A percentile compares a stretch with the other conserved stretches of the same genome.
Evolutionary conservation across 2,797 vertebrate species (phyloP).

Genomic region (Enteromius treurensis): DNA sequence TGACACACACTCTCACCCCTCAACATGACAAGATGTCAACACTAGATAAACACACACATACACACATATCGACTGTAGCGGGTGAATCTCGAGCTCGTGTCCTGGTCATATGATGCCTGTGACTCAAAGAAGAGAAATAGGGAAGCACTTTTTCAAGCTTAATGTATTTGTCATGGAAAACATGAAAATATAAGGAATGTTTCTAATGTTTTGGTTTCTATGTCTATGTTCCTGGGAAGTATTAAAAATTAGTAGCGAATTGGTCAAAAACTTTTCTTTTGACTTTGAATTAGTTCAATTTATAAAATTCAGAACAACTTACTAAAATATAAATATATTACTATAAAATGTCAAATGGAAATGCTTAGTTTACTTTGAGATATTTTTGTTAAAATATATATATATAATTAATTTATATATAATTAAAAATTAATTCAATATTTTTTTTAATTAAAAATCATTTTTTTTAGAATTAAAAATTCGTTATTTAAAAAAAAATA

Average conservation of each 20-base stretch:
- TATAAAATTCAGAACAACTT: too few species aligned
- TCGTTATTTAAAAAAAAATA: too few species aligned
- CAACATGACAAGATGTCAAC: conserved; percentile 1
- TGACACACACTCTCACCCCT: neutral
- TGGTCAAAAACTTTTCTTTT: neutral
- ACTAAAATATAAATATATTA: neutral
- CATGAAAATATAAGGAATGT: neutral
- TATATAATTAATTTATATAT: too few species aligned
- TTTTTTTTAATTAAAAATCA: too few species aligned
- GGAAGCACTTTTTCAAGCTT: too few species aligned
- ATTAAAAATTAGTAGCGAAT: neutral
- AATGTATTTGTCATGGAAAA: neutral
- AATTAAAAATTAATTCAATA: too few species aligned
- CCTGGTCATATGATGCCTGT: conserved; percentile 1
- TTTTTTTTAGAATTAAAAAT: too few species aligned
- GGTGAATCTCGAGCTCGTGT: conserved; percentile 6
- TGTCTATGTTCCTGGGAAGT: neutral
- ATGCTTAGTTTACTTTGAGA: neutral
- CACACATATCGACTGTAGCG: neutral
- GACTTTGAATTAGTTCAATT: neutral
- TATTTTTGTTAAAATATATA: neutral
- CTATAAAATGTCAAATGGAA: neutral
- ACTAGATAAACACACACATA: neutral
- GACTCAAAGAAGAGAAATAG: neutral
- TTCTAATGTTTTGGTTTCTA: neutral